phyloP scores from a whole-genome alignment of 2,113 vertebrate genomes.

The Cephalophus harveyi region DNA sequence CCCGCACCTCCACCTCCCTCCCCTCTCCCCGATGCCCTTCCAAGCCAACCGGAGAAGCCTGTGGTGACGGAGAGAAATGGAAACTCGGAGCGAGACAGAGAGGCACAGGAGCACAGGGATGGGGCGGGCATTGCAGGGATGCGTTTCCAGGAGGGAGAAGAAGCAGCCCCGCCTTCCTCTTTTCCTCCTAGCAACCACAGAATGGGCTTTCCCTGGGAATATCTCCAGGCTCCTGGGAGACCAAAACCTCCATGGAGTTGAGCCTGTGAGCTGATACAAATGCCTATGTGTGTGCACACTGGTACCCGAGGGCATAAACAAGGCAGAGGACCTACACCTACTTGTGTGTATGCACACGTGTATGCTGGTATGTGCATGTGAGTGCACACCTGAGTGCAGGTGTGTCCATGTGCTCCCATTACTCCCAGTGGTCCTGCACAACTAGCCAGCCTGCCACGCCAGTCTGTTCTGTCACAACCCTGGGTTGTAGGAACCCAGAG shows the following conservation, averaged over 20 bases:
- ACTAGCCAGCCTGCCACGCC: rapidly evolving
- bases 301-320: neutral
- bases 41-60: neutral
- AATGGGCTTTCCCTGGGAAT: neutral
- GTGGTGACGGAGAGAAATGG: neutral
- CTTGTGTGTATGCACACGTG: neutral
- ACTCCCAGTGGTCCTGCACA: neutral
- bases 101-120: neutral
- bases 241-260: neutral
- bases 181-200: neutral
- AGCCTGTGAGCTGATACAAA: neutral
- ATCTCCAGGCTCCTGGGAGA: neutral
- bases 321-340: too few species aligned
- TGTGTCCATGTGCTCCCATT: neutral
- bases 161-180: neutral
- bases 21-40: neutral
- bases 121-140: neutral
- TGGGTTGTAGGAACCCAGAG: neutral
- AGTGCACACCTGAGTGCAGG: neutral
- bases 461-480: neutral
- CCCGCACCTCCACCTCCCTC: neutral
- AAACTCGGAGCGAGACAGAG: neutral
- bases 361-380: rapidly evolving
- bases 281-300: rapidly evolving
- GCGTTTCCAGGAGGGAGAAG: neutral